Conservation (phyloP, 2,888 invertebrate genomes). For the Cylindroiulus punctatus region DNA sequence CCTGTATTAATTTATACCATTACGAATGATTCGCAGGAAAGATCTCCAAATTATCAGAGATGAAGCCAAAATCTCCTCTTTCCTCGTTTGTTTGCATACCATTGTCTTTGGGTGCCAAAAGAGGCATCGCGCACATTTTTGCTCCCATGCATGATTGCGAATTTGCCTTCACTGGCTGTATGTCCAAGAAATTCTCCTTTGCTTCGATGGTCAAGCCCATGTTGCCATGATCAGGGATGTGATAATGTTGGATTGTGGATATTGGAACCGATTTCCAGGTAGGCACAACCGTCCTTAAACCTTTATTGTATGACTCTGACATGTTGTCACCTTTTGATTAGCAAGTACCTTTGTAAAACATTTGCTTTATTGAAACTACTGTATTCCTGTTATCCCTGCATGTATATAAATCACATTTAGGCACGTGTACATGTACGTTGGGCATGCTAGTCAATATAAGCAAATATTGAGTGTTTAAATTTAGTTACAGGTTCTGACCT, state of each 20-base stretch:
- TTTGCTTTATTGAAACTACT: background rate
- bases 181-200: background rate
- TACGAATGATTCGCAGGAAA: background rate
- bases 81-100: background rate
- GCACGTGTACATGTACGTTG: too few relatives aligned
- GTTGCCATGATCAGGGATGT: conserved; percentile 45
- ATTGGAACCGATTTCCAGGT: conserved; percentile 7
- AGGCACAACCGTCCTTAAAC: background rate
- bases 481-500: too few relatives aligned
- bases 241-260: background rate
- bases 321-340: background rate
- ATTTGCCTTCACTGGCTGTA: conserved; percentile 14
- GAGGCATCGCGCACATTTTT: conserved; percentile 20
- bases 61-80: background rate
- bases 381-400: too few relatives aligned
- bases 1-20: background rate
- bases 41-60: background rate
- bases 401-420: too few relatives aligned
- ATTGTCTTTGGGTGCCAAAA: conserved; percentile 27
- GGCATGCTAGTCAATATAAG: too few relatives aligned
- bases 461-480: too few relatives aligned
- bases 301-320: background rate
- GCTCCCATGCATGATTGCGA: conserved; percentile 24
- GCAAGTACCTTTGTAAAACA: background rate
- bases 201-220: conserved; percentile 28